A percentile compares a stretch with the other conserved stretches of the same genome.
Conservation (phyloP, 2,888 invertebrate genomes). For the Tuberolachnus salignus region DNA sequence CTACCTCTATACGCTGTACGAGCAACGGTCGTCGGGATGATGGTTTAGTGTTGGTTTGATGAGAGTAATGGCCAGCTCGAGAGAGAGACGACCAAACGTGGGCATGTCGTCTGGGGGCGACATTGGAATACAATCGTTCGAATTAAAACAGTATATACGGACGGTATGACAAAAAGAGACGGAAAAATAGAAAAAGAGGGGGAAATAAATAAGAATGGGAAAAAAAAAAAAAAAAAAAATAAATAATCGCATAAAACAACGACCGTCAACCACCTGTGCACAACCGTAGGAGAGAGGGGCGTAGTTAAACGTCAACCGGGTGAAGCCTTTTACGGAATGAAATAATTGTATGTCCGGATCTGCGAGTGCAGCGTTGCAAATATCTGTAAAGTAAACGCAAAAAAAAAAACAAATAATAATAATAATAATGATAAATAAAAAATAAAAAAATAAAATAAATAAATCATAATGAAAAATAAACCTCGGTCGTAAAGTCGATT, state of each 20-base stretch:
- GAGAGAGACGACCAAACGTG: slow-evolving; percentile 51
- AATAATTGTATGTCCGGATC: slow-evolving; percentile 47
- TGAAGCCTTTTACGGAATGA: slow-evolving; percentile 53
- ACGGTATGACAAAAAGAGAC: slow-evolving; percentile 37
- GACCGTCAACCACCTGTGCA: slow-evolving; percentile 28
- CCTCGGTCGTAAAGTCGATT: neutral
- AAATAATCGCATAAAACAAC: slow-evolving; percentile 50
- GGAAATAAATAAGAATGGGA: slow-evolving; percentile 31
- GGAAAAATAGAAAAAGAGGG: slow-evolving; percentile 30
- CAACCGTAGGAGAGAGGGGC: slow-evolving; percentile 16
- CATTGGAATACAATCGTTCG: slow-evolving; percentile 53
- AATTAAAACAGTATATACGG: slow-evolving; percentile 44
- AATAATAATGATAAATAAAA: neutral
- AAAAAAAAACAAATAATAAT: neutral
- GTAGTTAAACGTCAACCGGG: slow-evolving; percentile 47
- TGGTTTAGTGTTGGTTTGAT: slow-evolving; percentile 51
- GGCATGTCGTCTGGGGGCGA: slow-evolving; percentile 50
- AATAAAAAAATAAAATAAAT: too few species aligned
- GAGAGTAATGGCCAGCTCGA: slow-evolving; percentile 46
- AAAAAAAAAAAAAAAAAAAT: slow-evolving; percentile 33
- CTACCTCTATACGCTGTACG: neutral
- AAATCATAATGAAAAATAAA: slow-evolving; percentile 11
- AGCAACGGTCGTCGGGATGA: slow-evolving; percentile 23
- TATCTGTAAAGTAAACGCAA: slow-evolving; percentile 27
- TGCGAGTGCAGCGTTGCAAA: slow-evolving; percentile 11